These are phyloP conservation scores for Escarpia spicata DNA, from an alignment of 2,888 invertebrate species.

Conservation along the genomic window DNA sequence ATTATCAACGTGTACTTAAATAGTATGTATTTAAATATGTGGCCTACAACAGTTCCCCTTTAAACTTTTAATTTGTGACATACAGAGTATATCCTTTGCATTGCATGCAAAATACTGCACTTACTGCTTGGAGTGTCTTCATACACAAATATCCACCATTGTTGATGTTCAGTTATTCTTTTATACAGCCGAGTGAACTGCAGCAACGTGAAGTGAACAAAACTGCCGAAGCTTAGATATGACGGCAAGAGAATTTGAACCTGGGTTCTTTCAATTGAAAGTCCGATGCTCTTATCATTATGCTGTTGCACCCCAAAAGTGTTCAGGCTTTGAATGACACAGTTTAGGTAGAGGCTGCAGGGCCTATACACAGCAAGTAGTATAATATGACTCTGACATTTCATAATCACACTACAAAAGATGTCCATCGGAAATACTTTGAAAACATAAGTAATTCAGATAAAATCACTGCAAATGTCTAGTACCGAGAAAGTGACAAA, in stretches of 20 bases:
- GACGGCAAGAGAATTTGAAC: no score
- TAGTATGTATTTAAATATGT: no score
- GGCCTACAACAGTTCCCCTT: no score
- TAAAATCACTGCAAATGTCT: neutral
- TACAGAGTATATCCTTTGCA: neutral
- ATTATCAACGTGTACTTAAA: no score
- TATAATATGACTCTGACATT: neutral
- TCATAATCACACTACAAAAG: neutral
- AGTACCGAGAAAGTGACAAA: neutral
- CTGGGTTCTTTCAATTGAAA: no score
- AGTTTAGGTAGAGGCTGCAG: neutral
- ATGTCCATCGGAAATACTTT: neutral
- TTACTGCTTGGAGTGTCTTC: no score
- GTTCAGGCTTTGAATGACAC: no score
- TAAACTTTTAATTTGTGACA: no score
- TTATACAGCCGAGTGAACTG: neutral
- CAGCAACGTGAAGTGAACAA: neutral
- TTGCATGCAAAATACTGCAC: neutral
- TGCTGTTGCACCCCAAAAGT: no score
- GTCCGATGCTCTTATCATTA: no score
- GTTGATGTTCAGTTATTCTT: neutral
- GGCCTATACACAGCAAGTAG: neutral
- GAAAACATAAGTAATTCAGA: neutral
- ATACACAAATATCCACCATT: no score
- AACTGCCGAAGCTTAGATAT: neutral